phyloP scores from a whole-genome alignment of 2,888 invertebrate genomes.

The Dyspetes luteomarginatus region DNA sequence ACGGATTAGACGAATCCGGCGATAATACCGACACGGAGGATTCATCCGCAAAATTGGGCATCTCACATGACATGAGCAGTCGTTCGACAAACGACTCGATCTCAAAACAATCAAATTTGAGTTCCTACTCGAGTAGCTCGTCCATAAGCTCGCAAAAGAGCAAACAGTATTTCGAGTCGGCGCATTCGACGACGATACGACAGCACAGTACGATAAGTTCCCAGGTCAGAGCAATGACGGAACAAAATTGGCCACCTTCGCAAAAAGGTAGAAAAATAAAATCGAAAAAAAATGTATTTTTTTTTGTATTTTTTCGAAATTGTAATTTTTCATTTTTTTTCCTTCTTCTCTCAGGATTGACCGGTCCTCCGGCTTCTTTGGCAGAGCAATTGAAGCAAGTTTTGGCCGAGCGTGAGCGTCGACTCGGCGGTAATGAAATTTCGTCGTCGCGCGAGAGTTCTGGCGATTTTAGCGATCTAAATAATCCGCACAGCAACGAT shows the following conservation, averaged over 20 bases:
- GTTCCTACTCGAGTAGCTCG: constrained; percentile 81
- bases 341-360: constrained; percentile 78
- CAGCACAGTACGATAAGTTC: constrained; percentile 82
- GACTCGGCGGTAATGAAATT: constrained; percentile 85
- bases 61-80: constrained; percentile 77
- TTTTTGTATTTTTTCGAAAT: constrained; percentile 9
- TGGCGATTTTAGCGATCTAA: constrained; percentile 87
- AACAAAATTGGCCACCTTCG: constrained; percentile 81
- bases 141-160: constrained; percentile 80
- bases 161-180: constrained; percentile 78
- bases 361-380: constrained; percentile 90
- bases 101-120: constrained; percentile 80
- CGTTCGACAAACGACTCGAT: constrained; percentile 83
- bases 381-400: constrained; percentile 95
- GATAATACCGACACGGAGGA: constrained; percentile 86
- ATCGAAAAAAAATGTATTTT: neutral
- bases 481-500: constrained; percentile 86
- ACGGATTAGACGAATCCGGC: constrained; percentile 91
- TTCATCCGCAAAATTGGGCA: constrained; percentile 78
- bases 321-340: neutral
- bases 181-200: constrained; percentile 78
- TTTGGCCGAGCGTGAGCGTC: constrained; percentile 92
- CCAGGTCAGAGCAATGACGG: constrained; percentile 82
- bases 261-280: constrained; percentile 75
- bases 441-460: constrained; percentile 86